Percentiles rank a stretch among this genome's conserved stretches.
phyloP scores from a whole-genome alignment of 2,113 vertebrate species.

The Chrysochloris asiatica region DNA sequence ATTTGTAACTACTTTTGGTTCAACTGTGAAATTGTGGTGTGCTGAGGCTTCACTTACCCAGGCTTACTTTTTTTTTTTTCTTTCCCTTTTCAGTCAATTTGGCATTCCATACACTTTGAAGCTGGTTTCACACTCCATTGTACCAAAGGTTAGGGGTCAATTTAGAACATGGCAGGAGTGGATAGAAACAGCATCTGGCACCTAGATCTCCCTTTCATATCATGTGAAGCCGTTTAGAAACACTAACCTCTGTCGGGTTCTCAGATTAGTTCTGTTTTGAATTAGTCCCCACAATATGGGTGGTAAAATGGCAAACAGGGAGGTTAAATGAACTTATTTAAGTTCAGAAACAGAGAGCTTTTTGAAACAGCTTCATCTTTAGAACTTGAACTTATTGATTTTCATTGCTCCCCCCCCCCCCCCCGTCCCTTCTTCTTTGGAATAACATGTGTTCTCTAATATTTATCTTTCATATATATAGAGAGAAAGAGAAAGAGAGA shows the following conservation, averaged over 20 bases:
- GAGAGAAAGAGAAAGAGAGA: too few species aligned
- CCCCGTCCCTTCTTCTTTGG: background rate
- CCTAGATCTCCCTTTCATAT: background rate
- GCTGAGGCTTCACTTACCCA: background rate
- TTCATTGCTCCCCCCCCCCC: background rate
- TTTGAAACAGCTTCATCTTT: background rate
- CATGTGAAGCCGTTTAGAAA: constrained; percentile 52
- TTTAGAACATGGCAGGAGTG: background rate
- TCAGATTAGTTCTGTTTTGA: constrained; percentile 65
- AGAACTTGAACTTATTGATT: background rate
- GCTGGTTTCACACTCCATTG: constrained; percentile 43
- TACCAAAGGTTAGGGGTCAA: constrained; percentile 53
- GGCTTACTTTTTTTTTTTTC: background rate
- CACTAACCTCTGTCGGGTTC: constrained; percentile 45
- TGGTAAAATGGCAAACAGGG: constrained; percentile 53
- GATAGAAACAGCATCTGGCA: constrained; percentile 25
- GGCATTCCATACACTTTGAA: constrained; percentile 12
- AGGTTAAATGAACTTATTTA: constrained; percentile 62
- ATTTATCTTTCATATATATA: background rate
- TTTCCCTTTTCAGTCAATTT: constrained; percentile 27
- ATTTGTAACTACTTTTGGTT: constrained; percentile 54
- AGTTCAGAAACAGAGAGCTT: constrained; percentile 34
- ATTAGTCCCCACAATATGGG: constrained; percentile 55
- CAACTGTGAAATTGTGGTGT: constrained; percentile 50
- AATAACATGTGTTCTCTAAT: background rate